These are phyloP conservation scores for Cryptocephalus primarius DNA, from an alignment of 2,888 invertebrate genomes.

Conservation along the genomic window DNA sequence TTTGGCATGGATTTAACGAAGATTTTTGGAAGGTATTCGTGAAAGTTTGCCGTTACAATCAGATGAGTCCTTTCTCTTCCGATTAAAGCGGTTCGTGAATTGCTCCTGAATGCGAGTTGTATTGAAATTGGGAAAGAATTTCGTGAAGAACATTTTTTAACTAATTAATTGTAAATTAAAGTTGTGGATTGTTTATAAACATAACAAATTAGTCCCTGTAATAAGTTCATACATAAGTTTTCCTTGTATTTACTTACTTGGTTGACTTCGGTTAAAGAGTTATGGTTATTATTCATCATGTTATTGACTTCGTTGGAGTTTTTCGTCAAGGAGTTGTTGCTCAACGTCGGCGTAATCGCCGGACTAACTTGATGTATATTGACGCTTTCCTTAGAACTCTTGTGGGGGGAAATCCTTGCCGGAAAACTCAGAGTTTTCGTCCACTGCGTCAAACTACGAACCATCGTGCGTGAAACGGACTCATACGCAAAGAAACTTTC, in stretches of 20 bases:
- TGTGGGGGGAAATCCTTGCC: slow-evolving; percentile 71
- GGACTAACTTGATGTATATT: slow-evolving; percentile 45
- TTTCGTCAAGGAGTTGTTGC: slow-evolving; percentile 32
- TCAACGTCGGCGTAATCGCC: slow-evolving; percentile 53
- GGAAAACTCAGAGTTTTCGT: slow-evolving; percentile 86
- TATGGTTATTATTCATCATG: slow-evolving; percentile 28
- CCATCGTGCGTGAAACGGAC: slow-evolving; percentile 45
- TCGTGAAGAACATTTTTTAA: background rate
- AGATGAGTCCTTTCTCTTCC: too few relatives aligned
- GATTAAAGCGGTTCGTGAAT: too few relatives aligned
- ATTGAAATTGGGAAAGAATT: background rate
- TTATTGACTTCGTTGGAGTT: slow-evolving; percentile 34
- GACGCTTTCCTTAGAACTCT: slow-evolving; percentile 61
- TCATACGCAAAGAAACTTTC: background rate
- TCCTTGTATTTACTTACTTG: slow-evolving; percentile 24
- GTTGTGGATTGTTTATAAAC: too few relatives aligned
- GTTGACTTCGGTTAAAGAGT: slow-evolving; percentile 29
- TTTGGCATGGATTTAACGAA: too few relatives aligned
- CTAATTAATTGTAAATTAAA: too few relatives aligned
- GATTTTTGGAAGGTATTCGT: too few relatives aligned
- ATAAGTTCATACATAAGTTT: too few relatives aligned
- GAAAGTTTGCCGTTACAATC: too few relatives aligned
- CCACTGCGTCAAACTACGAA: slow-evolving; percentile 81
- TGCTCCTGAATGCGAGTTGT: too few relatives aligned
- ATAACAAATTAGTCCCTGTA: too few relatives aligned